A percentile compares a stretch with the other conserved stretches of the same genome.
Evolutionary conservation across 2,797 vertebrate species (phyloP).

Genomic region (Lagodon rhomboides): DNA sequence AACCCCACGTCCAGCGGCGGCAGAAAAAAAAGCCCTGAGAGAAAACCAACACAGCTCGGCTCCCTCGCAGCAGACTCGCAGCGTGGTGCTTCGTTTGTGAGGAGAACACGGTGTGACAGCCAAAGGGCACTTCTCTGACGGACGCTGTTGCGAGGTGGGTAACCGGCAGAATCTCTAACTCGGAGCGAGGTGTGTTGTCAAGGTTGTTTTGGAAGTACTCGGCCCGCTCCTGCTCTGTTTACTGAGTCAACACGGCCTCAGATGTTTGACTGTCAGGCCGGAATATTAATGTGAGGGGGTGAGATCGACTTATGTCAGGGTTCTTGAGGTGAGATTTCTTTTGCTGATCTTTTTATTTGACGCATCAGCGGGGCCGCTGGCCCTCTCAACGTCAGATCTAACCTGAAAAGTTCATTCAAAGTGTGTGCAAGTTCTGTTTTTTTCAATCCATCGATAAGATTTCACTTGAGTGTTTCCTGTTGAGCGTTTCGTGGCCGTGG

Average conservation of each 20-base stretch:
- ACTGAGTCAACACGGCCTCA: conserved; percentile 27
- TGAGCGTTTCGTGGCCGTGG: not conserved
- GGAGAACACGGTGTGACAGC: conserved; percentile 43
- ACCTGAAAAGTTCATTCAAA: not conserved
- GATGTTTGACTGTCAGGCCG: conserved; percentile 33
- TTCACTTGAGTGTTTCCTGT: not conserved
- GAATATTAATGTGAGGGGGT: conserved; percentile 13
- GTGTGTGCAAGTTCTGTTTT: not conserved
- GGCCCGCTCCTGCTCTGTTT: not conserved
- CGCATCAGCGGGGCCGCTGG: not conserved
- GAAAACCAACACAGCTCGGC: conserved; percentile 40
- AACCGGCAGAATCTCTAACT: conserved; percentile 4
- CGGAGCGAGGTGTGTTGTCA: conserved; percentile 6
- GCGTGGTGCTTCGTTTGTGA: conserved; percentile 40
- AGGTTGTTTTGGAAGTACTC: conserved; percentile 24
- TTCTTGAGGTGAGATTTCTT: not conserved
- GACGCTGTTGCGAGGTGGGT: conserved; percentile 58
- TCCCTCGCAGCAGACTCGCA: conserved; percentile 41
- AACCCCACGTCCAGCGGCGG: conserved; percentile 55
- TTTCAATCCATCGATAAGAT: not conserved
- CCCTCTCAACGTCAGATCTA: not conserved
- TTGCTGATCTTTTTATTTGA: not conserved
- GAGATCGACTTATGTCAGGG: not conserved
- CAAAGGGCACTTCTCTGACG: conserved; percentile 29
- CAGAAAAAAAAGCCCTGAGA: conserved; percentile 53